Evolutionary conservation across 2,113 vertebrate genomes (phyloP).

Genomic region (Heteronetta atricapilla): DNA sequence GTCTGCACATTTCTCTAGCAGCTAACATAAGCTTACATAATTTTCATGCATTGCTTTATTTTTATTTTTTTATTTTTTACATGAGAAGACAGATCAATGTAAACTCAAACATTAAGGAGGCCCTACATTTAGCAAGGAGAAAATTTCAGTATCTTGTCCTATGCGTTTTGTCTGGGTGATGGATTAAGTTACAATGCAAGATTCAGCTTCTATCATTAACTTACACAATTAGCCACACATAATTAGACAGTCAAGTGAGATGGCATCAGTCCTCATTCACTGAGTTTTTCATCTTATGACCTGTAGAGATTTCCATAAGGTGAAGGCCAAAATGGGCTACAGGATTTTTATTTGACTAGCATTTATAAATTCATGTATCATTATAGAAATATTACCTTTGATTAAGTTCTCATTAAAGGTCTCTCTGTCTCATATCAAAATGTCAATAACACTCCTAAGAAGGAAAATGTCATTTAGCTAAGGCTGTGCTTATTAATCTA

Average conservation of each 20-base stretch:
- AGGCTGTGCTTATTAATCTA: conserved; percentile 51
- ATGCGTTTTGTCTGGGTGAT: conserved; percentile 30
- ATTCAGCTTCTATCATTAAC: conserved; percentile 63
- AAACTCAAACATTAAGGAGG: neutral
- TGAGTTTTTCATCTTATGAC: conserved; percentile 66
- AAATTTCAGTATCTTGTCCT: conserved; percentile 21
- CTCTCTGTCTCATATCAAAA: conserved; percentile 69
- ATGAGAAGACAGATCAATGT: neutral
- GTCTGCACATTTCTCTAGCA: neutral
- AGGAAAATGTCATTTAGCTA: conserved; percentile 67
- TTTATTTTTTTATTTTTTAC: neutral
- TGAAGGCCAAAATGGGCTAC: conserved; percentile 62
- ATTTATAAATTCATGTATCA: conserved; percentile 85
- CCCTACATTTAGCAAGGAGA: neutral
- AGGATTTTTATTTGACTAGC: conserved; percentile 86
- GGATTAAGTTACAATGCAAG: conserved; percentile 54
- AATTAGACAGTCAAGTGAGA: conserved; percentile 65
- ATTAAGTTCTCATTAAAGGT: conserved; percentile 74
- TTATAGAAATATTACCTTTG: conserved; percentile 79
- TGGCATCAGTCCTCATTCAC: conserved; percentile 54
- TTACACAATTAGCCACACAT: conserved; percentile 65
- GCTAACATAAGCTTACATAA: neutral
- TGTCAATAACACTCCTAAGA: conserved; percentile 70
- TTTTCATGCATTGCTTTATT: neutral
- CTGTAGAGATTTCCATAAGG: conserved; percentile 52